A percentile compares a stretch with the other conserved stretches of the same genome.
Evolutionary conservation across 2,113 vertebrate species (phyloP).

Genomic region (Bufo bufo): DNA sequence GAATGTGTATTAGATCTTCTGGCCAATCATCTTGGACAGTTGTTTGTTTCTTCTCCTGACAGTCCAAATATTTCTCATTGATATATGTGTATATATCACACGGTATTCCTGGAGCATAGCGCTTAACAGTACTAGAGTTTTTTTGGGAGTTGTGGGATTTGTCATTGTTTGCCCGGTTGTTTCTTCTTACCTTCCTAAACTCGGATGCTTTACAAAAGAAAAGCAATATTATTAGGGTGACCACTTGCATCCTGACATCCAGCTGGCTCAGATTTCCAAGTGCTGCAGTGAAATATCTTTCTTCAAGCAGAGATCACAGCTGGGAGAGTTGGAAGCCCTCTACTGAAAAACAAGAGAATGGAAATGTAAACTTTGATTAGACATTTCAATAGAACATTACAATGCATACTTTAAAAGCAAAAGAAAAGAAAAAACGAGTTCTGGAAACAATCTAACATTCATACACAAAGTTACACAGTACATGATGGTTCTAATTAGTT

Average conservation of each 20-base stretch:
- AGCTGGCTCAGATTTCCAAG: conserved; percentile 67
- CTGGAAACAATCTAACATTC: not conserved
- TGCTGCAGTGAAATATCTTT: conserved; percentile 46
- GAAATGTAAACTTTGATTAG: conserved; percentile 27
- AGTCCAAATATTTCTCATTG: conserved; percentile 91
- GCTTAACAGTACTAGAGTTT: conserved; percentile 72
- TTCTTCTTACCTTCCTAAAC: conserved; percentile 71
- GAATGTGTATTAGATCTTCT: conserved; percentile 88
- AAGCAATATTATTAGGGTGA: conserved; percentile 75
- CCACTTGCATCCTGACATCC: conserved; percentile 81
- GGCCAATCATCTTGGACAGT: conserved; percentile 83
- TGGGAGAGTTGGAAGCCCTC: conserved; percentile 62
- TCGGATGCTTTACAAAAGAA: conserved; percentile 77
- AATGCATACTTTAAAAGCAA: not conserved
- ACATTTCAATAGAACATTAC: not conserved
- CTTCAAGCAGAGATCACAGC: conserved; percentile 58
- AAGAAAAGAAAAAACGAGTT: not conserved
- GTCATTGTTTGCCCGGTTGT: conserved; percentile 61
- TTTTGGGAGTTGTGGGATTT: conserved; percentile 67
- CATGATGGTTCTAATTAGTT: not conserved
- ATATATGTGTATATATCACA: conserved; percentile 86
- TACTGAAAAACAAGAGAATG: conserved; percentile 58
- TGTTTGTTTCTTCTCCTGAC: conserved; percentile 86
- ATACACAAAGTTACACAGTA: not conserved
- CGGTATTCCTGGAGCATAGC: conserved; percentile 72